Base-by-base conservation (phyloP, 1,140 invertebrate species). In the Drosophila malerkotliana region DNA sequence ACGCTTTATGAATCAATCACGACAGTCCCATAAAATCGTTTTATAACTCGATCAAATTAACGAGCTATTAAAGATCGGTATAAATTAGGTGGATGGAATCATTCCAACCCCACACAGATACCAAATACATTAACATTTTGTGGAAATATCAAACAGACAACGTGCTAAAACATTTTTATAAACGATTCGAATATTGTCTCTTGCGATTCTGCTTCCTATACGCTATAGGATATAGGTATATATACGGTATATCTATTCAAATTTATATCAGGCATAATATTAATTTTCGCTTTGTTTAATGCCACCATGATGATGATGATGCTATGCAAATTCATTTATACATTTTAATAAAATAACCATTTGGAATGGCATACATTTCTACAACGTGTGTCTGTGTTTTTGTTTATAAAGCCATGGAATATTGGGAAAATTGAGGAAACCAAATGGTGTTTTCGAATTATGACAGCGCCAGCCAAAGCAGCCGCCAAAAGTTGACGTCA, bases 241-340 rank as follows among this genome's bases (percentile, higher is more conserved):
- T 21, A 47, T 48, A 14, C 57, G 44, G 37, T n/a, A 24, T 21
- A 30, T 37, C 34, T 64, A 69, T 80, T 77, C 71, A 64, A 64
- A 85, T 67, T 87, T 78, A 72, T 78, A 87, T 64, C 82, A 68
- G 68, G 69, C 69, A 61, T 75, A 81, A 73, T 67, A 80, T 85
- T 61, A 71, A 63, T 68, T 69, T 60, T 61, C 39, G 56, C 39
- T 59, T 69, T 60, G 77, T 56, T 74, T 62, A 55, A 79, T 61
- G 49, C 53, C 45, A 48, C 28, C 49, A 54, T 60, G 64, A 67
- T 44, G 34, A 54, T 60, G 64, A 67, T 44, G 34, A 44, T 44
- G 15, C n/a, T 15, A 76, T 60, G 69, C 57, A 60, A 79, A 88
- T 88, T 88, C 75, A 87, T 87, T 77, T 88, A 88, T 87, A 59